Evolutionary conservation across 2,888 invertebrate species (phyloP).

Genomic region (Girardia tigrina): DNA sequence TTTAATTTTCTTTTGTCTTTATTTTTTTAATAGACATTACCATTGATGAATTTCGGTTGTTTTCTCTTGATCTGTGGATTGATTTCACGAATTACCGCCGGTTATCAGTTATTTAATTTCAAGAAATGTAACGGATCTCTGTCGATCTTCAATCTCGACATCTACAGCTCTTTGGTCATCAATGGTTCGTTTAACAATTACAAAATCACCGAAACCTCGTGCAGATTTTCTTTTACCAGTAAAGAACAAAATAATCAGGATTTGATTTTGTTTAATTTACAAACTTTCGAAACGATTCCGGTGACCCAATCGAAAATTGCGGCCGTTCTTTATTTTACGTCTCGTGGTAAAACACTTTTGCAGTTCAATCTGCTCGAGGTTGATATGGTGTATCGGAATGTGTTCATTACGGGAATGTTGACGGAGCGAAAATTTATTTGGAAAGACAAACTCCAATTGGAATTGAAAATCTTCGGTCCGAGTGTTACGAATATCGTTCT

Average conservation of each 20-base stretch:
- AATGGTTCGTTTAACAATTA: not conserved
- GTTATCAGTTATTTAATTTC: conserved; percentile 3
- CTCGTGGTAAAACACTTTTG: not conserved
- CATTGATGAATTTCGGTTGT: too few species aligned
- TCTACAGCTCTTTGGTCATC: not conserved
- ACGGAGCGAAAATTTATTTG: not conserved
- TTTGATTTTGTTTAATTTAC: conserved; percentile 19
- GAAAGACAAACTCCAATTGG: not conserved
- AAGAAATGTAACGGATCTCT: not conserved
- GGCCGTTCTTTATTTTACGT: not conserved
- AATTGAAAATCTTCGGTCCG: not conserved
- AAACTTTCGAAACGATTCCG: not conserved
- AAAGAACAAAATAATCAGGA: not conserved
- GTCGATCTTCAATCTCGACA: not conserved
- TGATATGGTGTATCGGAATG: not conserved
- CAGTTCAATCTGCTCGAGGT: not conserved
- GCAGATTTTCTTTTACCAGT: not conserved
- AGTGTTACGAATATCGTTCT: not conserved
- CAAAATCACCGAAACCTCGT: not conserved
- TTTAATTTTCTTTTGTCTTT: too few species aligned
- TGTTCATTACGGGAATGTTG: not conserved
- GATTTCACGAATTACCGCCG: too few species aligned
- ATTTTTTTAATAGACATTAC: too few species aligned
- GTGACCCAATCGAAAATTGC: not conserved
- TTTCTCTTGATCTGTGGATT: too few species aligned